These are phyloP conservation scores for Metopia argyrocephala DNA, from an alignment of 2,888 invertebrate genomes.

Conservation along the genomic window DNA sequence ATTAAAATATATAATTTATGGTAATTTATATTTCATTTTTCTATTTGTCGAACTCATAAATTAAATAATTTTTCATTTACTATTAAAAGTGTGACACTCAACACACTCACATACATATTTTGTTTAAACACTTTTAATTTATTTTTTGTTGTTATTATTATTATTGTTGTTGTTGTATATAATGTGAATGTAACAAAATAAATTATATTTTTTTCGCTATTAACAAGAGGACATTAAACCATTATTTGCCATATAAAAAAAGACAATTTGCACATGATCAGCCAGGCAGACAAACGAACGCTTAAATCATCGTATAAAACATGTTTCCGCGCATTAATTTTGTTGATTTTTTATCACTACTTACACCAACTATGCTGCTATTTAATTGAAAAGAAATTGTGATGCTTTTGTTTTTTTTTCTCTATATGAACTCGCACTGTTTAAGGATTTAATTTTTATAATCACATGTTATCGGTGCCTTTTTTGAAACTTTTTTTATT, in stretches of 20 bases:
- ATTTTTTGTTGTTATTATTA: background rate
- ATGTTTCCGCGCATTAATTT: conserved; percentile 52
- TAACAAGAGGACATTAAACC: conserved; percentile 43
- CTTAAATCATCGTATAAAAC: conserved; percentile 28
- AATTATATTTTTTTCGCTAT: conserved; percentile 19
- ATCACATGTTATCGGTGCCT: background rate
- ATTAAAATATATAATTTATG: background rate
- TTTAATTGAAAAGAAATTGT: conserved; percentile 34
- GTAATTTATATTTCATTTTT: background rate
- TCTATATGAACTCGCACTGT: conserved; percentile 24
- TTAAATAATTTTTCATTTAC: no score
- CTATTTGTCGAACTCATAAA: background rate
- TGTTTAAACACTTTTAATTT: background rate
- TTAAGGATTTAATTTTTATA: conserved; percentile 18
- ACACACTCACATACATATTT: no score
- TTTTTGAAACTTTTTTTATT: background rate
- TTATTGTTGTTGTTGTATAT: background rate
- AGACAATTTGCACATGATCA: conserved; percentile 15
- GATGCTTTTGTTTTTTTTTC: conserved; percentile 14
- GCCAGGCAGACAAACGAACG: background rate
- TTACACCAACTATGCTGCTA: background rate
- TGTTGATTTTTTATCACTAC: background rate
- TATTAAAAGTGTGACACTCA: no score
- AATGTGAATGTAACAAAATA: background rate
- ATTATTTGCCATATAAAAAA: conserved; percentile 22